Percentiles rank a stretch among this genome's conserved stretches.
Evolutionary conservation across 2,797 vertebrate species (phyloP).

Genomic region (Chaenodraco wilsoni): DNA sequence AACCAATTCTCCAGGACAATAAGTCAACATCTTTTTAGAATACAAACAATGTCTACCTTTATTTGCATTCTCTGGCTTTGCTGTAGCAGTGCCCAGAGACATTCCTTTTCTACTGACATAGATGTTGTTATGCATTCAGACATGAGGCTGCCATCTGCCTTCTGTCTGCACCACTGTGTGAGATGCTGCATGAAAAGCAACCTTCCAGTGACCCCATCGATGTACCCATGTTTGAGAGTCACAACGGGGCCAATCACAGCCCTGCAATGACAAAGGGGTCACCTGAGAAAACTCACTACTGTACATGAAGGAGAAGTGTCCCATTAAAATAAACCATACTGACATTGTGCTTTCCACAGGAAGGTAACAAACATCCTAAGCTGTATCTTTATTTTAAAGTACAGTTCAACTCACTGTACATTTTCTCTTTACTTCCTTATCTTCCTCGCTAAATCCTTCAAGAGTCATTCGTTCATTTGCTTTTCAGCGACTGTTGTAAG

Average conservation of each 20-base stretch:
- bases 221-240: conserved; percentile 1
- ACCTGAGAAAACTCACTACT: neutral
- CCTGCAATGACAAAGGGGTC: neutral
- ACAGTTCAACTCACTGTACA: neutral
- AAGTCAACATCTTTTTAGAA: neutral
- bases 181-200: neutral
- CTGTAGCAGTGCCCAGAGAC: neutral
- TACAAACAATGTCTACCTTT: neutral
- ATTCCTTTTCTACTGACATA: conserved; percentile 10
- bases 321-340: conserved; percentile 1
- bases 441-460: neutral
- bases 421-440: neutral
- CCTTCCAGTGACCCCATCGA: neutral
- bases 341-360: conserved; percentile 1
- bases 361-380: conserved; percentile 1
- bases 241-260: conserved; percentile 8
- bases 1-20: neutral
- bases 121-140: conserved; percentile 19
- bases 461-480: conserved; percentile 7
- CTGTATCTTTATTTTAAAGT: neutral
- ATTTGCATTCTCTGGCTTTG: neutral
- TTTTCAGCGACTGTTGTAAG: conserved; percentile 14
- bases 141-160: conserved; percentile 14
- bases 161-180: conserved; percentile 7
- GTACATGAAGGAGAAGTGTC: neutral